Evolutionary conservation across 2,888 invertebrate genomes (phyloP).

Genomic region (Chouioia cunea): DNA sequence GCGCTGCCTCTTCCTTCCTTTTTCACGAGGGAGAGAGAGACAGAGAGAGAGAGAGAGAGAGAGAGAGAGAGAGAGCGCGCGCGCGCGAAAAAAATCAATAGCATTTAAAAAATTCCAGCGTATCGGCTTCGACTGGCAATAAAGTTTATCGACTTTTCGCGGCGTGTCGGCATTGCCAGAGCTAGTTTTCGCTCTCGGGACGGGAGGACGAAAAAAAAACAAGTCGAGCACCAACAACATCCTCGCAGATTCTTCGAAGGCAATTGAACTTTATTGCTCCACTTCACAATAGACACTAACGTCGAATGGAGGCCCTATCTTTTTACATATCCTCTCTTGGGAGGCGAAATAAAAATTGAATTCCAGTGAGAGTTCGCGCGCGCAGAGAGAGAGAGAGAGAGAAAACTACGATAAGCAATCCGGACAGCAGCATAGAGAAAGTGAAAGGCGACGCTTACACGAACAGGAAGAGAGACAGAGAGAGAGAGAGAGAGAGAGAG

Average conservation of each 20-base stretch:
- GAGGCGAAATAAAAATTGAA: conserved; percentile 12
- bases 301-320: conserved; percentile 3
- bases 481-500: conserved; percentile 43
- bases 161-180: not conserved
- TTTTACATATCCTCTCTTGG: conserved; percentile 12
- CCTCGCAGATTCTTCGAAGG: conserved; percentile 8
- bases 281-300: conserved; percentile 31
- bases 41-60: too few species aligned
- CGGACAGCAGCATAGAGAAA: conserved; percentile 5
- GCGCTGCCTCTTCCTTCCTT: too few species aligned
- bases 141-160: conserved; percentile 9
- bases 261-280: conserved; percentile 19
- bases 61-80: too few species aligned
- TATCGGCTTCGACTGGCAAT: not conserved
- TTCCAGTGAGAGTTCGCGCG: not conserved
- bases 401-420: conserved; percentile 26
- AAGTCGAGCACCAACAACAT: not conserved
- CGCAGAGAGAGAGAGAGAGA: conserved; percentile 5
- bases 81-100: too few species aligned
- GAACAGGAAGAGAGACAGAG: conserved; percentile 47
- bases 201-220: not conserved
- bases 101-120: too few species aligned
- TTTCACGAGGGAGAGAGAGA: too few species aligned
- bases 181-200: not conserved
- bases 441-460: conserved; percentile 23